These are phyloP conservation scores for Poecilia latipinna DNA, from an alignment of 2,113 vertebrate species.

Conservation along the genomic window DNA sequence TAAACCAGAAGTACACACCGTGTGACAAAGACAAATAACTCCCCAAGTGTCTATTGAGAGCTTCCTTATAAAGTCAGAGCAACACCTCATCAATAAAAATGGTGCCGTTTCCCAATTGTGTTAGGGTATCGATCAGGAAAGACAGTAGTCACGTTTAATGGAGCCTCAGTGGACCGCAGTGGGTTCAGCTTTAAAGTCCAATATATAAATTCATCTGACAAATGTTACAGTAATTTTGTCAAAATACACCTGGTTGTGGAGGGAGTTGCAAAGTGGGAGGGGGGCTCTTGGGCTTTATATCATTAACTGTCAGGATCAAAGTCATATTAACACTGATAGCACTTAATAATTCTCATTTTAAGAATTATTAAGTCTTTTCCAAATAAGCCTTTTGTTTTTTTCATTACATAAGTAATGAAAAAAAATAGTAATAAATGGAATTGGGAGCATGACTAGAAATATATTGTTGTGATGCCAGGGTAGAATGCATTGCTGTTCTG, in stretches of 20 bases:
- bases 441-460: constrained; percentile 13
- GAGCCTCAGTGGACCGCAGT: constrained; percentile 42
- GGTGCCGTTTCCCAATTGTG: constrained; percentile 49
- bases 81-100: constrained; percentile 62
- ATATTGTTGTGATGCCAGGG: constrained; percentile 32
- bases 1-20: constrained; percentile 41
- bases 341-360: constrained; percentile 31
- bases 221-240: constrained; percentile 65
- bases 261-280: constrained; percentile 36
- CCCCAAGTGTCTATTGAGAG: constrained; percentile 47
- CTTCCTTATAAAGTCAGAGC: constrained; percentile 41
- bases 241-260: constrained; percentile 66
- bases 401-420: constrained; percentile 6
- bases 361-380: constrained; percentile 61
- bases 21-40: constrained; percentile 47
- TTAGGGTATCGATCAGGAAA: constrained; percentile 56
- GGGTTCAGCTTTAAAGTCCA: constrained; percentile 36
- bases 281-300: constrained; percentile 62
- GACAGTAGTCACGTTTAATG: constrained; percentile 52
- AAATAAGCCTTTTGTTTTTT: constrained; percentile 56
- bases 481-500: constrained; percentile 31
- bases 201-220: constrained; percentile 58
- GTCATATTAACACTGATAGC: constrained; percentile 49
- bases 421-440: neutral
- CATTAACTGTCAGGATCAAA: constrained; percentile 68